Percentiles rank a stretch among this genome's conserved stretches.
These are phyloP conservation scores for Cercocebus atys DNA, from an alignment of 2,113 vertebrate species.

Conservation along the genomic window DNA sequence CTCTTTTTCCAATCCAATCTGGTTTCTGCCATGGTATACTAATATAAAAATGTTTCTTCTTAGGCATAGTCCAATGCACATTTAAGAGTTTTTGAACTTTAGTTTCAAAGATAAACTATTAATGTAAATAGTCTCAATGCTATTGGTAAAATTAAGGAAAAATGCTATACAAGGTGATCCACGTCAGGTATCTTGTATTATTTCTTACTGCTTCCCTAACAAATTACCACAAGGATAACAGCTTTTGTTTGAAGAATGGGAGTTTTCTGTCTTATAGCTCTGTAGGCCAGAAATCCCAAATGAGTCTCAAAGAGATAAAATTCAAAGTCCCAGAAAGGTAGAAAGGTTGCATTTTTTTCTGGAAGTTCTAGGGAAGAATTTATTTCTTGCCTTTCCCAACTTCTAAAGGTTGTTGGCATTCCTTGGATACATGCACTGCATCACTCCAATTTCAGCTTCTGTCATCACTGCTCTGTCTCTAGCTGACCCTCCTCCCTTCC, in stretches of 20 bases:
- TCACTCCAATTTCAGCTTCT: not conserved
- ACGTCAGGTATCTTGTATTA: not conserved
- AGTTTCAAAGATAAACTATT: constrained; percentile 15
- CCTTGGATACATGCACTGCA: not conserved
- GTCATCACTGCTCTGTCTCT: not conserved
- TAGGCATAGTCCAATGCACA: not conserved
- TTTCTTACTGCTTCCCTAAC: not conserved
- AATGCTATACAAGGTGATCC: not conserved
- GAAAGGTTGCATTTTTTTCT: not conserved
- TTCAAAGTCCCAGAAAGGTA: not conserved
- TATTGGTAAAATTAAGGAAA: constrained; percentile 7
- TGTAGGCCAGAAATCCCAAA: not conserved
- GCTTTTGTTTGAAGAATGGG: not conserved
- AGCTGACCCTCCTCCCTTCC: not conserved
- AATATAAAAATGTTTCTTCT: not conserved
- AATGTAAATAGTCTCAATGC: not conserved
- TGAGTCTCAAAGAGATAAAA: not conserved
- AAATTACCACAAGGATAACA: not conserved
- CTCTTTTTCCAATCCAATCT: constrained; percentile 4
- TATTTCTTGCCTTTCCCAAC: not conserved
- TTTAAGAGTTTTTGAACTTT: not conserved
- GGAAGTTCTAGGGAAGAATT: not conserved
- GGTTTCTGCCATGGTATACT: not conserved
- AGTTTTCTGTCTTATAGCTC: not conserved
- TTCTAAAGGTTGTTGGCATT: not conserved